Conservation (phyloP, 1,140 invertebrate genomes). For the Drosophila arawakana region DNA sequence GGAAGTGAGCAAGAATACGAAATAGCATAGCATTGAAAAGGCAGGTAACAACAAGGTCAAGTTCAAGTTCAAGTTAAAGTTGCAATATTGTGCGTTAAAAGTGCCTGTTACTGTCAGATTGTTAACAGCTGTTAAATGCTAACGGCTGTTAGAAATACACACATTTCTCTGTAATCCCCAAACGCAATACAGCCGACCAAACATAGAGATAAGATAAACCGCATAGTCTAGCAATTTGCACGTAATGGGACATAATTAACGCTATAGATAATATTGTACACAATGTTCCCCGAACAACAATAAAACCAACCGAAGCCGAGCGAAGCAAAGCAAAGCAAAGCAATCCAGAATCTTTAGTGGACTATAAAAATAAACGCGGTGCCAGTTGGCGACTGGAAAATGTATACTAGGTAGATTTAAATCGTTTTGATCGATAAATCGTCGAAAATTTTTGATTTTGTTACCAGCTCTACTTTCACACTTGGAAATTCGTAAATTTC, state of each 20-base stretch:
- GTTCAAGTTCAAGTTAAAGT: neutral
- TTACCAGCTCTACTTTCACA: neutral
- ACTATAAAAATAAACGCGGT: slow-evolving; percentile 17
- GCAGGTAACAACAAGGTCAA: slow-evolving; percentile 74
- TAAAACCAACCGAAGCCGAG: slow-evolving; percentile 25
- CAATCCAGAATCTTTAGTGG: slow-evolving; percentile 32
- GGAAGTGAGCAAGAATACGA: slow-evolving; percentile 12
- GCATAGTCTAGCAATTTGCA: slow-evolving; percentile 35
- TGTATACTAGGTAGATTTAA: neutral
- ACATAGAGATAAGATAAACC: slow-evolving; percentile 59
- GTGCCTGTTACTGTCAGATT: neutral
- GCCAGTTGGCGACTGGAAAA: no score
- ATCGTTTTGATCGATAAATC: neutral
- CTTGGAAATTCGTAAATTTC: neutral
- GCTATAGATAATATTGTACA: slow-evolving; percentile 43
- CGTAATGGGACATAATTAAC: slow-evolving; percentile 72
- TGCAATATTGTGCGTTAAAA: no score
- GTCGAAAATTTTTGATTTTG: neutral
- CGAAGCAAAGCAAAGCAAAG: slow-evolving; percentile 31
- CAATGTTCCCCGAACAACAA: slow-evolving; percentile 9
- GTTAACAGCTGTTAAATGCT: slow-evolving; percentile 10
- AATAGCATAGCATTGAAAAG: slow-evolving; percentile 27
- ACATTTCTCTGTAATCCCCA: slow-evolving; percentile 14
- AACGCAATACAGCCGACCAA: slow-evolving; percentile 34
- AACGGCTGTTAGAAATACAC: slow-evolving; percentile 20